Evolutionary conservation across 2,888 invertebrate genomes (phyloP), one percentile per base, ranked within the genome.

Genomic region (Coecobrya sp.): DNA sequence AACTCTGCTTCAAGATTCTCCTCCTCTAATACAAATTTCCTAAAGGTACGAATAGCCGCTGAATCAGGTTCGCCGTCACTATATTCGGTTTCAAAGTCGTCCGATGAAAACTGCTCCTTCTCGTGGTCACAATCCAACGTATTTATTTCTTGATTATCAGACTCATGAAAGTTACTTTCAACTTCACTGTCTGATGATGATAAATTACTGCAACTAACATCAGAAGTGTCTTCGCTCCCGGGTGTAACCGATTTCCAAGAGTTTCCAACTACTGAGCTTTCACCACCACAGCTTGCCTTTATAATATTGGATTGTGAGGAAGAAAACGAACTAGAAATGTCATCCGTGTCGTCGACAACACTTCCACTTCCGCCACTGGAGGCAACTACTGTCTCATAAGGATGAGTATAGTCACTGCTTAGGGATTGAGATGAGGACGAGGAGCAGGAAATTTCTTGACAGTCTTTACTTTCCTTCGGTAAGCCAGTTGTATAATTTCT

Each of bases 1-100:
- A 45, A 22, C 0, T 5, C 7, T 27, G 16, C 52, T 10, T 11
- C 30, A 19, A 59, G 30, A 59, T 4, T 59, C 19, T 19, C 59
- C 19, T 19, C 59, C 59, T 55, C 52, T 27, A 36, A 27, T 16
- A 10, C 59, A 82, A 59, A 82, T 36, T 59, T 55, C n/a, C 59
- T 13, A 19, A 82, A 82, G 30, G 82, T 82, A 59, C 59, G 82
- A 10, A 82, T 19, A 5, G 82, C 59, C 10, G 55, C 22, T 59
- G 22, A 55, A 82, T 22, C 59, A 10, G 76, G 30, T 22, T 86
- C 81, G 4, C 55, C 82, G 8, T 91, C 91, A 36, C 85, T 86
- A n/a, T 87, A 70, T 0, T 91, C 91, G 0, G 91, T 91, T 87
- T 91, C 91, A 70, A 91, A 87, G 25, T 45, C 91, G 82, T 91